phyloP scores from a whole-genome alignment of 1,140 invertebrate species.

The Triops longicaudatus region DNA sequence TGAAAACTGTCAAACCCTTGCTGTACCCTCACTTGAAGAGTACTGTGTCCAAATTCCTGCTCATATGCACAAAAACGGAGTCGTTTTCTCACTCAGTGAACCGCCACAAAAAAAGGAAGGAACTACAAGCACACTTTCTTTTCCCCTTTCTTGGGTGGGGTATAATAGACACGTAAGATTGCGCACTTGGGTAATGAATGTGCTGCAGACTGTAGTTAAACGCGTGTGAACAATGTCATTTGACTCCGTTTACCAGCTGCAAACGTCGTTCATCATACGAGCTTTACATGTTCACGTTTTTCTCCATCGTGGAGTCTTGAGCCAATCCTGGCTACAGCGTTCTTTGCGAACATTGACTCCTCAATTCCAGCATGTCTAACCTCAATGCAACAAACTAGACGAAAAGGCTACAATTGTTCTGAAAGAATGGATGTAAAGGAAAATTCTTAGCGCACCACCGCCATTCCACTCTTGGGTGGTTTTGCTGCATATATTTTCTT shows the following conservation, averaged over 20 bases:
- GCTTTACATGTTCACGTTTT: background rate
- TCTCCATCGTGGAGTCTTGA: too few species aligned
- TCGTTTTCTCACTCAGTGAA: background rate
- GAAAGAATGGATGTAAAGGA: background rate
- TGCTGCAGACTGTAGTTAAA: background rate
- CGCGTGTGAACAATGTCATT: conserved; percentile 11
- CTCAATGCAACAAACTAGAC: background rate
- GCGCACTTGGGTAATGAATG: background rate
- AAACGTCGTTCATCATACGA: background rate
- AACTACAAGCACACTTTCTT: too few species aligned
- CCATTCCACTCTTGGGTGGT: background rate
- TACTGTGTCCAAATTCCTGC: background rate
- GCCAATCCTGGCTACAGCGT: too few species aligned
- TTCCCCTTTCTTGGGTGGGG: too few species aligned
- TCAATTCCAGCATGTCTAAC: background rate
- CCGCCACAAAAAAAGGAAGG: background rate
- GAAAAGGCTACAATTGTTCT: background rate
- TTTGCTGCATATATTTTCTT: background rate
- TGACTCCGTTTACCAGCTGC: background rate
- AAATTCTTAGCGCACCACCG: background rate
- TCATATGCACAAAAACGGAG: background rate
- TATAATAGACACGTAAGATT: background rate
- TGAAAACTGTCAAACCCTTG: background rate
- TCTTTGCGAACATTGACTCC: background rate
- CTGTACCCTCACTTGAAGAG: background rate